phyloP scores from a whole-genome alignment of 2,797 vertebrate genomes.

The Darevskia nairensis region DNA sequence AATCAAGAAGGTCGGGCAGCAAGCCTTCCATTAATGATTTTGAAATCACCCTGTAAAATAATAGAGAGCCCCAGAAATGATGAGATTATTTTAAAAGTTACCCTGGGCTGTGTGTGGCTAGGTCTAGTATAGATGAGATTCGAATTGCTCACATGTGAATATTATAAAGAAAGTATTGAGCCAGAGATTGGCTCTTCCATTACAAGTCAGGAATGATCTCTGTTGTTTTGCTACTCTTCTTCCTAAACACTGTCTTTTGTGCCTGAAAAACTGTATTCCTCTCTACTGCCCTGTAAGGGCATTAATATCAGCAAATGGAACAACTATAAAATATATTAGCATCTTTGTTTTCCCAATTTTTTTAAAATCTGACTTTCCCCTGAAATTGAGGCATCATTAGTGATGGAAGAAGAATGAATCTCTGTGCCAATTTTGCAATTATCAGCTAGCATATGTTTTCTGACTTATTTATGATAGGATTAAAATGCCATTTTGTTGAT shows the following conservation, averaged over 20 bases:
- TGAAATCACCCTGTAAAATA: not conserved
- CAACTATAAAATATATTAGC: not conserved
- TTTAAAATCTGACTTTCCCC: not conserved
- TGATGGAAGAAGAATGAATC: slow-evolving; percentile 15
- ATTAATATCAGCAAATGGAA: not conserved
- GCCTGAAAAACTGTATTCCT: not conserved
- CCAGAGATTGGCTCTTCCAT: not conserved
- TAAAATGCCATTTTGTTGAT: slow-evolving; percentile 48
- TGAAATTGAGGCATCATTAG: not conserved
- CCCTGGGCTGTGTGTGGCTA: not conserved
- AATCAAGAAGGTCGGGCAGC: not conserved
- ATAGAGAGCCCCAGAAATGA: not conserved
- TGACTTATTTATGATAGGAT: slow-evolving; percentile 36
- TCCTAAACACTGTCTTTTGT: too few relatives aligned
- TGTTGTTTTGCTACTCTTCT: not conserved
- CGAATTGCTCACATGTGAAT: not conserved
- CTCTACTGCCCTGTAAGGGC: not conserved
- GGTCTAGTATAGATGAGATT: not conserved
- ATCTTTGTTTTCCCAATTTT: not conserved
- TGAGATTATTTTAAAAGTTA: not conserved
- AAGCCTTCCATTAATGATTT: not conserved
- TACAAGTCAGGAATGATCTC: not conserved
- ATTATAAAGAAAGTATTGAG: not conserved
- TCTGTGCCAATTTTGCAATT: slow-evolving; percentile 38
- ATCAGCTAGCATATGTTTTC: slow-evolving; percentile 32